Evolutionary conservation across 2,888 invertebrate species (phyloP), one percentile per base, ranked within the genome.

Genomic region (Cryptocephalus primarius): DNA sequence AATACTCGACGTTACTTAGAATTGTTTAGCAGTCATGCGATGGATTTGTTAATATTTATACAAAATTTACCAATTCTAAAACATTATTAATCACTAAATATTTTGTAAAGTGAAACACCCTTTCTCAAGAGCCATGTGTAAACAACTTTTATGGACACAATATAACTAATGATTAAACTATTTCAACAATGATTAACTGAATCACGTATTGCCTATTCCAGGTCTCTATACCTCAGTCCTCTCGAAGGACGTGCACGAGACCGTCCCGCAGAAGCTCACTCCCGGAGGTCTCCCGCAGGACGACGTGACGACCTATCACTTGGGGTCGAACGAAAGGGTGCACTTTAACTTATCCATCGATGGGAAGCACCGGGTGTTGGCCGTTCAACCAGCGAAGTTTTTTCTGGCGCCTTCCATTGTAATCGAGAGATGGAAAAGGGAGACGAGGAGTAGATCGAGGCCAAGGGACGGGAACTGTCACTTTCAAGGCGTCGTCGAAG

Each of bases 401-500:
- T 82, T 88, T 63, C 74, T 85, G 59, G 77, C 80, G 38, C 83
- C 85, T 22, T 76, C 77, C 44, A 69, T 88, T 68, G 71, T 88
- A 49, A 75, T 90, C 55, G 89, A 90, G 70, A 75, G 83, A 45
- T 80, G 82, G 63, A 71, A 70, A 54, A 67, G 71, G 36, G 69
- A 73, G 54, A 70, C 74, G 41, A 73, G 80, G 51, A 74, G 75
- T 47, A 74, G 82, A 48, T 65, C 69, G 40, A 71, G 67, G 56
- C 75, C 77, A 40, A 67, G 67, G 48, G 64, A 69, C 31, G 68
- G 75, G 43, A 72, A 75, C 45, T 90, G 90, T 67, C 89, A 89
- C 72, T 89, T 83, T 70, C 82, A 82, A 48, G 91, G 91, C 55
- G 72, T 77, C 57, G 75, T 91, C 50, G 73, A 79, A 45, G 86